phyloP scores from a whole-genome alignment of 2,888 invertebrate genomes.

The Drosophila sordidapex region DNA sequence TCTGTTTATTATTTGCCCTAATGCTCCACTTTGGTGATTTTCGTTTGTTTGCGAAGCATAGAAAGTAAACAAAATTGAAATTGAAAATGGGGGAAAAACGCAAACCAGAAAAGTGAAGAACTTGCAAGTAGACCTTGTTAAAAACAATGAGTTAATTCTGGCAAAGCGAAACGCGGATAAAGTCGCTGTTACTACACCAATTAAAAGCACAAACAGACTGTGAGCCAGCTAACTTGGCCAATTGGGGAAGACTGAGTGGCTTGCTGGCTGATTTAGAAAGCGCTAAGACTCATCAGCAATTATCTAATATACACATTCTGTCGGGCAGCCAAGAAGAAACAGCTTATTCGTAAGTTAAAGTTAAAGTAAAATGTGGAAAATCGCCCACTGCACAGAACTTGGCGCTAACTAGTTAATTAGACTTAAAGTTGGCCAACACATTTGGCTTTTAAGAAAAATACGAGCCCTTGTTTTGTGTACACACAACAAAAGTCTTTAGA shows the following conservation, averaged over 20 bases:
- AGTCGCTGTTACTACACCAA: slow-evolving; percentile 37
- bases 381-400: slow-evolving; percentile 39
- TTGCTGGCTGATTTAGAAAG: slow-evolving; percentile 59
- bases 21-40: slow-evolving; percentile 8
- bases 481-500: neutral
- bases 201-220: slow-evolving; percentile 63
- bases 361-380: neutral
- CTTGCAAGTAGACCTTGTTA: slow-evolving; percentile 33
- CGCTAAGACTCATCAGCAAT: slow-evolving; percentile 57
- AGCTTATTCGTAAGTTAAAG: neutral
- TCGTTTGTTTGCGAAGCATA: neutral
- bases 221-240: slow-evolving; percentile 49
- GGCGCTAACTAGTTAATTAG: slow-evolving; percentile 48
- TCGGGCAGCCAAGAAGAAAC: slow-evolving; percentile 4
- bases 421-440: slow-evolving; percentile 19
- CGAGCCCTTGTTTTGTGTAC: neutral
- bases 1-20: neutral
- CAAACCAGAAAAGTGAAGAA: slow-evolving; percentile 42
- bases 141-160: slow-evolving; percentile 52
- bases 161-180: slow-evolving; percentile 30
- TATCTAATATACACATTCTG: slow-evolving; percentile 54
- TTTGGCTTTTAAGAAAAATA: slow-evolving; percentile 15
- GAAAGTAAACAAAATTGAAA: slow-evolving; percentile 53
- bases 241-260: slow-evolving; percentile 3
- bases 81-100: slow-evolving; percentile 27